These are phyloP conservation scores for Sebastes vulpes DNA, from an alignment of 2,797 vertebrate species.

Conservation along the genomic window DNA sequence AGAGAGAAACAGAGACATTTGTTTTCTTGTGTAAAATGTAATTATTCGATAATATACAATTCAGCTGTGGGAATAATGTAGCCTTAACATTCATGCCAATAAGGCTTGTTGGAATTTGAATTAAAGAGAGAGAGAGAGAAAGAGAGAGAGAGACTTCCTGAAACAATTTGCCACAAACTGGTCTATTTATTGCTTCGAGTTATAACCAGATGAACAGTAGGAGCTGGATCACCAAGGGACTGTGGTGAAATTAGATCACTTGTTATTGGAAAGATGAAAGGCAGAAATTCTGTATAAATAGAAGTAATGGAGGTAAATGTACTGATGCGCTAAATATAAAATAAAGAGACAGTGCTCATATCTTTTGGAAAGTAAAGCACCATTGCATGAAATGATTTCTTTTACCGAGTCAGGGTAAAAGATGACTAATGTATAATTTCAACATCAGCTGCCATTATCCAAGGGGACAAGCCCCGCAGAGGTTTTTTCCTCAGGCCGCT, in stretches of 20 bases:
- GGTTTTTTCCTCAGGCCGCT: not conserved
- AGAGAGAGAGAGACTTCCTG: not conserved
- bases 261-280: not conserved
- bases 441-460: not conserved
- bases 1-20: not conserved
- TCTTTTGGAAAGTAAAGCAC: not conserved
- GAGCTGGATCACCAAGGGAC: not conserved
- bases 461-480: not conserved
- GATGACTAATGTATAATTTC: not conserved
- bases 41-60: not conserved
- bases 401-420: not conserved
- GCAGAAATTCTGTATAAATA: not conserved
- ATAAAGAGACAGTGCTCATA: not conserved
- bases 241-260: not conserved
- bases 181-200: not conserved
- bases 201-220: not conserved
- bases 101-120: slow-evolving; percentile 5
- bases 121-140: not conserved
- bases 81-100: not conserved
- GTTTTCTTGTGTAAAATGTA: not conserved
- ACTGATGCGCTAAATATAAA: too few relatives aligned
- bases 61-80: not conserved
- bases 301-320: not conserved
- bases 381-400: not conserved
- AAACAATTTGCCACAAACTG: slow-evolving; percentile 2